Evolutionary conservation across 2,113 vertebrate species (phyloP).

Genomic region (Tachycineta bicolor): DNA sequence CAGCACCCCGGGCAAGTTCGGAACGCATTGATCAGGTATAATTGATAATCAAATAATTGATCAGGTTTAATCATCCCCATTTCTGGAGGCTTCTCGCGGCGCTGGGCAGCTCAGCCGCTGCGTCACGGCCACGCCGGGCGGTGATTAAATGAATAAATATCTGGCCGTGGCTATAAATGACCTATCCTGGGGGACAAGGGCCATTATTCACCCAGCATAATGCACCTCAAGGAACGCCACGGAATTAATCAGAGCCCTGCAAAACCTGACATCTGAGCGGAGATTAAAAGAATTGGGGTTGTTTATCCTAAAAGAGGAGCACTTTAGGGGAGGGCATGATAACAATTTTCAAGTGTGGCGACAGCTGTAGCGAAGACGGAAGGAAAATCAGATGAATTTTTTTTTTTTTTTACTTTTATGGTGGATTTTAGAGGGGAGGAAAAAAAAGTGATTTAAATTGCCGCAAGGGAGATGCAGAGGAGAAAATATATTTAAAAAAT

Average conservation of each 20-base stretch:
- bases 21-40: neutral
- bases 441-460: neutral
- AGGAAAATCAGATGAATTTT: neutral
- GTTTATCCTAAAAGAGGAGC: conserved; percentile 46
- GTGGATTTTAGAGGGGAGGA: neutral
- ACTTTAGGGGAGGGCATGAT: neutral
- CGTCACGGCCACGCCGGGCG: neutral
- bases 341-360: neutral
- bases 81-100: neutral
- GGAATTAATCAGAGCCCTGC: conserved; percentile 65
- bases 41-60: neutral
- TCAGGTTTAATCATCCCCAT: neutral
- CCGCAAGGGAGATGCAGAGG: neutral
- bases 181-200: conserved; percentile 68
- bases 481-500: no score
- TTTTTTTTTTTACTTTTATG: neutral
- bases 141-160: conserved; percentile 68
- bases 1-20: neutral
- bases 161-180: conserved; percentile 19
- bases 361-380: neutral
- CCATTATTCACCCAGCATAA: conserved; percentile 61
- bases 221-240: conserved; percentile 36
- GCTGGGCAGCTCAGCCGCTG: neutral
- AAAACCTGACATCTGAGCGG: conserved; percentile 54
- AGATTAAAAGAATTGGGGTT: conserved; percentile 61